These are phyloP conservation scores for Trissolcus basalis DNA, from an alignment of 1,140 invertebrate species.

Conservation along the genomic window DNA sequence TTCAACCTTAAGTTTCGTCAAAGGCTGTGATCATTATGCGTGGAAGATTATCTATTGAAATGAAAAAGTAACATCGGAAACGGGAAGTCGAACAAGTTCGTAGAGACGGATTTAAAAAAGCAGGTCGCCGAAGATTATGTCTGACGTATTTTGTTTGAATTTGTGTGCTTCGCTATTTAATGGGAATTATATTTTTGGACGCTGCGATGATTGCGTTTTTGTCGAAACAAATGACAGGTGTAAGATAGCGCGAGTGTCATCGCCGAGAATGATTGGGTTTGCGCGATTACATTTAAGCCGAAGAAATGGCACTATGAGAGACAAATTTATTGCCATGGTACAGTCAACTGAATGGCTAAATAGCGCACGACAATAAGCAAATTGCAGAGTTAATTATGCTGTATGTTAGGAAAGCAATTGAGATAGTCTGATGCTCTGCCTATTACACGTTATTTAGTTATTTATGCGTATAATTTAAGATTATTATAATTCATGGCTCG, in stretches of 20 bases:
- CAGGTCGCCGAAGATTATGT: background rate
- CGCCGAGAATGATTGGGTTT: conserved; percentile 48
- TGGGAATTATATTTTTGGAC: background rate
- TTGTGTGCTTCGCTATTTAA: conserved; percentile 17
- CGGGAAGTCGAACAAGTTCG: conserved; percentile 30
- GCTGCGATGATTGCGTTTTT: conserved; percentile 34
- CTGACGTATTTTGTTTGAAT: conserved; percentile 1
- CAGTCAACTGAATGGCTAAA: conserved; percentile 49
- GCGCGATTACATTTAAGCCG: conserved; percentile 54
- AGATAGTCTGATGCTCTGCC: conserved; percentile 46
- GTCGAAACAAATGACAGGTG: conserved; percentile 21
- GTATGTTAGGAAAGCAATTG: conserved; percentile 56
- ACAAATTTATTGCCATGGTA: conserved; percentile 49
- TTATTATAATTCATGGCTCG: conserved; percentile 30
- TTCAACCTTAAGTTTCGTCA: conserved; percentile 57
- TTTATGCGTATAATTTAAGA: conserved; percentile 32
- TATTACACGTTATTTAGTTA: conserved; percentile 40
- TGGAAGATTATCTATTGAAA: conserved; percentile 53
- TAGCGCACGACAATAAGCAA: conserved; percentile 51
- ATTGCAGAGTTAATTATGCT: conserved; percentile 55
- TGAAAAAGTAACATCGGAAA: conserved; percentile 11
- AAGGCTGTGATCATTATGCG: conserved; percentile 56
- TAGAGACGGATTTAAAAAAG: conserved; percentile 1
- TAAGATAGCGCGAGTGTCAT: conserved; percentile 34
- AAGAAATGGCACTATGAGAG: conserved; percentile 46